phyloP scores from a whole-genome alignment of 2,797 vertebrate species.

The Poecilia wingei region DNA sequence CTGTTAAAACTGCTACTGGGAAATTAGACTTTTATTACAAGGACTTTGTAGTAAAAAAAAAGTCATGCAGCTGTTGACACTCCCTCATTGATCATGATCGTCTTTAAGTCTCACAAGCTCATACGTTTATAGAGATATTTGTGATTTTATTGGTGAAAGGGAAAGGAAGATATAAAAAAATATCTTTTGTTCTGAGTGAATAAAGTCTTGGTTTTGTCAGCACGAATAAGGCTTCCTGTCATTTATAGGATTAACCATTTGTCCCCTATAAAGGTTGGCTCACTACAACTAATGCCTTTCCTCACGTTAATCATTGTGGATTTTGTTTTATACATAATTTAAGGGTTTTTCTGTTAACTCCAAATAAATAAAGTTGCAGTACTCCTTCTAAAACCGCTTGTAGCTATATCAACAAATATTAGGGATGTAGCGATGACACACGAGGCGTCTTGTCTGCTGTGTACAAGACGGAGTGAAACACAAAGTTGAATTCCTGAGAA shows the following conservation, averaged over 20 bases:
- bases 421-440: too few relatives aligned
- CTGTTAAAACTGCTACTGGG: slow-evolving; percentile 1
- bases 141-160: neutral
- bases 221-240: neutral
- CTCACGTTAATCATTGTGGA: too few relatives aligned
- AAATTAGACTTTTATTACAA: slow-evolving; percentile 7
- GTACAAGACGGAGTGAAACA: too few relatives aligned
- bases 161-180: neutral
- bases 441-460: too few relatives aligned
- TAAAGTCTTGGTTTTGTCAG: neutral
- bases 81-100: neutral
- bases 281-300: neutral
- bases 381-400: too few relatives aligned
- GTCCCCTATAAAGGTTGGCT: neutral
- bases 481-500: too few relatives aligned
- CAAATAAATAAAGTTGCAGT: too few relatives aligned
- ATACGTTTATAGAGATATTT: neutral
- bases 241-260: slow-evolving; percentile 2
- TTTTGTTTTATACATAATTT: neutral
- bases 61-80: slow-evolving; percentile 4
- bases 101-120: neutral
- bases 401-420: too few relatives aligned
- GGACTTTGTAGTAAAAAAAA: neutral
- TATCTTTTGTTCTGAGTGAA: neutral
- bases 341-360: neutral